A percentile compares a stretch with the other conserved stretches of the same genome.
phyloP scores from a whole-genome alignment of 2,888 invertebrate genomes.

The Nebria salina region DNA sequence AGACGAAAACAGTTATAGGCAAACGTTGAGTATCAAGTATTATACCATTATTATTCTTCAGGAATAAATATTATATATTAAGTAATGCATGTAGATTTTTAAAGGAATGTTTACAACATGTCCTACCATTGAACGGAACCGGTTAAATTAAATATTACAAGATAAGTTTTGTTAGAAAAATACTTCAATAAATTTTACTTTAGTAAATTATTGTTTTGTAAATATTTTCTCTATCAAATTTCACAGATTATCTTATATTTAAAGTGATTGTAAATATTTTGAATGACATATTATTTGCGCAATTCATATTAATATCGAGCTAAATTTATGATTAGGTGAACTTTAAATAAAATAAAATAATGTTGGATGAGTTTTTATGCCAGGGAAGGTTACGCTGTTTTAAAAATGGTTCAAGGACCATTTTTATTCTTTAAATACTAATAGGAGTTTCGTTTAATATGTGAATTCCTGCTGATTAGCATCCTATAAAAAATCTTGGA shows the following conservation, averaged over 20 bases:
- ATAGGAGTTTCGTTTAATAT: not conserved
- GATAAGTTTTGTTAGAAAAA: not conserved
- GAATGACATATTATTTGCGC: not conserved
- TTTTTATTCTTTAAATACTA: not conserved
- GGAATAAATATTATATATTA: constrained; percentile 31
- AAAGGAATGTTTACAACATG: constrained; percentile 36
- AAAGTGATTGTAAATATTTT: not conserved
- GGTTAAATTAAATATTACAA: constrained; percentile 1
- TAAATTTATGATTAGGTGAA: not conserved
- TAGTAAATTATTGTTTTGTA: not conserved
- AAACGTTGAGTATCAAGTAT: constrained; percentile 4
- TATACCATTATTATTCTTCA: constrained; percentile 5
- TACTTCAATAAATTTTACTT: not conserved
- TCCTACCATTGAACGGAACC: constrained; percentile 8
- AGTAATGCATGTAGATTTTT: constrained; percentile 35
- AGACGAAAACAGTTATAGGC: constrained; percentile 34
- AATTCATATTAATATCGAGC: not conserved
- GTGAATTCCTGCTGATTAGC: not conserved
- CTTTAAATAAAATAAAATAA: too few relatives aligned
- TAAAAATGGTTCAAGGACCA: not conserved
- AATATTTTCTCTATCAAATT: not conserved
- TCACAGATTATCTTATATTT: not conserved
- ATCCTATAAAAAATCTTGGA: not conserved
- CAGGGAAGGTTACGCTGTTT: too few relatives aligned
- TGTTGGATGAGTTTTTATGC: too few relatives aligned